Evolutionary conservation across 2,113 vertebrate genomes (phyloP).

Genomic region (Solenodon paradoxus): DNA sequence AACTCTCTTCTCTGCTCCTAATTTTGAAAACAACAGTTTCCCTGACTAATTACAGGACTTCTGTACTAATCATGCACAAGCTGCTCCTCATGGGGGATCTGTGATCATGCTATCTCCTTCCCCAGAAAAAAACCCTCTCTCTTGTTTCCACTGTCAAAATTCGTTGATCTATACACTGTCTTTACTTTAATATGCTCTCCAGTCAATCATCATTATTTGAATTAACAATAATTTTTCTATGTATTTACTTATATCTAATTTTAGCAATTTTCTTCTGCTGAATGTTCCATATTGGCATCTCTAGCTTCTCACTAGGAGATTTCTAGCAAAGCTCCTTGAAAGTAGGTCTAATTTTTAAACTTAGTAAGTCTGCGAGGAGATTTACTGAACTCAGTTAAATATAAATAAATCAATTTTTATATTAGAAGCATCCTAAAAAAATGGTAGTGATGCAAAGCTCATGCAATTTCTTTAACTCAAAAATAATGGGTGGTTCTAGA

Average conservation of each 20-base stretch:
- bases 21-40: background rate
- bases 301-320: background rate
- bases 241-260: background rate
- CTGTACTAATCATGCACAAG: background rate
- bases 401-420: background rate
- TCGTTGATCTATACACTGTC: accelerated
- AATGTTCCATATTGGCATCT: background rate
- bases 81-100: background rate
- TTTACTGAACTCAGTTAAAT: background rate
- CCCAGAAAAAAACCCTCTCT: background rate
- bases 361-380: background rate
- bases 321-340: background rate
- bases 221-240: background rate
- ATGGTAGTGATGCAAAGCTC: background rate
- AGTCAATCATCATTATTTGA: background rate
- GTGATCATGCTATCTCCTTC: background rate
- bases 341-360: background rate
- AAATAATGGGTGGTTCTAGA: too few species aligned
- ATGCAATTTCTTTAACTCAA: background rate
- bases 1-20: background rate
- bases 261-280: background rate
- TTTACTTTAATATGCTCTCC: background rate
- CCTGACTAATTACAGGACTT: background rate
- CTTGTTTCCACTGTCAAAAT: background rate
- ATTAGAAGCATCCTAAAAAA: background rate